Evolutionary conservation across 2,797 vertebrate species (phyloP), one percentile per base, ranked within the genome.

Genomic region (Molossus molossus): DNA sequence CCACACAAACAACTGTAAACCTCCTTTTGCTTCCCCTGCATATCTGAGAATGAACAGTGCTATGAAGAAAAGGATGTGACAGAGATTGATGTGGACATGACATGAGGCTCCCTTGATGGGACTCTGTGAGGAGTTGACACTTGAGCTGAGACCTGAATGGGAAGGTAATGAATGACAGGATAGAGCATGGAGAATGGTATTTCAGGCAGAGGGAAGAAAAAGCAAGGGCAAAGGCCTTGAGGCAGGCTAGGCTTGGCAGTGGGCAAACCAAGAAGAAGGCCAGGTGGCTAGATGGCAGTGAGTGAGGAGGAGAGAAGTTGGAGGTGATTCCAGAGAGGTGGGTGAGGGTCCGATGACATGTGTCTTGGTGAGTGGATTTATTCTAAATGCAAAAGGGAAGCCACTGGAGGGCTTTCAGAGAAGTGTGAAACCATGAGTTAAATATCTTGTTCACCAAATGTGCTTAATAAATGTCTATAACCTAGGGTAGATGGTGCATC

Each of bases 311-410:
- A 29, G 58, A 72, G 27, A 64, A 13, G 33, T 14, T 25, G 65
- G 67, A 85, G 64, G n/a, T 37, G 55, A 70, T 18, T 69, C 57
- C 45, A 62, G 48, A 70, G 12, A 17, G 40, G n/a, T 60, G 29
- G 86, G 37, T 1, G 2, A 58, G 37, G 8, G 25, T 70, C 57
- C 77, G 87, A 25, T 37, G 87, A 57, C 15, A 3, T 25, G 15
- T 23, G n/a, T 62, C 50, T 69, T 29, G 29, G 4, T 83, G 21
- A 57, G 40, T n/a, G n/a, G 55, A 33, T 77, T 86, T 87, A 82
- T 89, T 72, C 58, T 91, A 89, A 89, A 90, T 12, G 65, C 12
- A 70, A 85, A 93, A 84, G n/a, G 17, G 33, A 87, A 84, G 79
- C 27, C 65, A 33, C 75, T 15, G n/a, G 20, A 86, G 81, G 58